These are phyloP conservation scores for Corythornis vintsioides DNA, from an alignment of 2,113 vertebrate genomes.

Conservation along the genomic window DNA sequence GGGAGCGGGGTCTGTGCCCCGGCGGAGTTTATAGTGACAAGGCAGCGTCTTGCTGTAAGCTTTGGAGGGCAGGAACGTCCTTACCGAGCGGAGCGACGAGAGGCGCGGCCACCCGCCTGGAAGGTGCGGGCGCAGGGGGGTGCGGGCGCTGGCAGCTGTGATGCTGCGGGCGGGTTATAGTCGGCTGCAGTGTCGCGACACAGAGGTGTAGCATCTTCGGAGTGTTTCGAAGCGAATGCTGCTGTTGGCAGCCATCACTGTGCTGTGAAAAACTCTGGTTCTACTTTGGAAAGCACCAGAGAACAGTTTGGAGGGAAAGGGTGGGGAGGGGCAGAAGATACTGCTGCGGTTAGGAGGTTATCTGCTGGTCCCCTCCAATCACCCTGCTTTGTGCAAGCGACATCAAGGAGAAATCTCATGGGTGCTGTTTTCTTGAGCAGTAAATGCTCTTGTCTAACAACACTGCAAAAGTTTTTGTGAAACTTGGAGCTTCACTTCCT, in stretches of 20 bases:
- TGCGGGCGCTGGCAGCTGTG: fast-evolving
- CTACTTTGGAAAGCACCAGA: background rate
- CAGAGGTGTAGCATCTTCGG: fast-evolving
- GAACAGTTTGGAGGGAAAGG: fast-evolving
- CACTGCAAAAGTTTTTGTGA: background rate
- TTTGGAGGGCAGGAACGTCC: fast-evolving
- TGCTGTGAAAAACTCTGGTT: background rate
- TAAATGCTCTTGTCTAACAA: fast-evolving
- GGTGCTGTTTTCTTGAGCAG: background rate
- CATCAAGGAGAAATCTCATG: background rate
- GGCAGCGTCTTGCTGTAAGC: fast-evolving
- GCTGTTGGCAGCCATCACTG: background rate
- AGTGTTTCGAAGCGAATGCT: fast-evolving
- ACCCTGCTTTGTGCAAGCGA: background rate
- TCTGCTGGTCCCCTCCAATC: background rate
- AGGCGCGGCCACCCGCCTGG: fast-evolving
- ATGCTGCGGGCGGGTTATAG: fast-evolving
- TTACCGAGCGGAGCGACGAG: fast-evolving
- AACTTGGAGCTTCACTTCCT: background rate
- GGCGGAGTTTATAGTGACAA: fast-evolving
- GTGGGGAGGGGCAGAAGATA: background rate
- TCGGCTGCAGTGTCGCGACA: background rate
- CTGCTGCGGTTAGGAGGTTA: background rate
- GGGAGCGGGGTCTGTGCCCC: background rate
- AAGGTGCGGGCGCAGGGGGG: background rate